A percentile compares a stretch with the other conserved stretches of the same genome.
Conservation (phyloP, 2,113 vertebrate species). For the Speoplatyrhinus poulsoni region DNA sequence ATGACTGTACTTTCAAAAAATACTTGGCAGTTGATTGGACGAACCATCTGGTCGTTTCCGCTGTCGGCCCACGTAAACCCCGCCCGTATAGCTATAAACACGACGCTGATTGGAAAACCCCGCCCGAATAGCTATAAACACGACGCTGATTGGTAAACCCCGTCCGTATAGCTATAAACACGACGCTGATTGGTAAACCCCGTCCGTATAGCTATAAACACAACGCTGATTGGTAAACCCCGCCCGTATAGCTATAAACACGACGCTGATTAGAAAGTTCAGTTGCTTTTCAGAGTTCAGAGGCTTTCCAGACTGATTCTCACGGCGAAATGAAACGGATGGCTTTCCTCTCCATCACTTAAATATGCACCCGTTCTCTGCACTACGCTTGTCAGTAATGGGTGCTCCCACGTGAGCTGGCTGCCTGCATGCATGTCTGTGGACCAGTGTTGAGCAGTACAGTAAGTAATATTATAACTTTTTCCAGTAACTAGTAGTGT, state of each 20-base stretch:
- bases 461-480: too few species aligned
- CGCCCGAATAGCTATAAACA: background rate
- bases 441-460: background rate
- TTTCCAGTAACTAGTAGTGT: too few species aligned
- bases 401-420: constrained; percentile 54
- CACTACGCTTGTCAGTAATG: constrained; percentile 22
- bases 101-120: constrained; percentile 4
- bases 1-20: too few species aligned
- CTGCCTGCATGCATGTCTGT: constrained; percentile 44
- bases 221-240: constrained; percentile 14
- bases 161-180: background rate
- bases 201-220: background rate
- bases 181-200: constrained; percentile 15
- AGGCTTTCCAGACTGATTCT: constrained; percentile 3
- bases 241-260: background rate
- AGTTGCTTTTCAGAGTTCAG: too few species aligned
- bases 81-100: background rate
- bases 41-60: too few species aligned
- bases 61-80: constrained; percentile 26
- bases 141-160: constrained; percentile 15
- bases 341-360: background rate
- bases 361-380: constrained; percentile 51
- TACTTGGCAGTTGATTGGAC: too few species aligned
- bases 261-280: too few species aligned
- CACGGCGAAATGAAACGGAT: too few species aligned